Conservation (phyloP, 2,797 vertebrate species). For the Ambastaia sidthimunki region DNA sequence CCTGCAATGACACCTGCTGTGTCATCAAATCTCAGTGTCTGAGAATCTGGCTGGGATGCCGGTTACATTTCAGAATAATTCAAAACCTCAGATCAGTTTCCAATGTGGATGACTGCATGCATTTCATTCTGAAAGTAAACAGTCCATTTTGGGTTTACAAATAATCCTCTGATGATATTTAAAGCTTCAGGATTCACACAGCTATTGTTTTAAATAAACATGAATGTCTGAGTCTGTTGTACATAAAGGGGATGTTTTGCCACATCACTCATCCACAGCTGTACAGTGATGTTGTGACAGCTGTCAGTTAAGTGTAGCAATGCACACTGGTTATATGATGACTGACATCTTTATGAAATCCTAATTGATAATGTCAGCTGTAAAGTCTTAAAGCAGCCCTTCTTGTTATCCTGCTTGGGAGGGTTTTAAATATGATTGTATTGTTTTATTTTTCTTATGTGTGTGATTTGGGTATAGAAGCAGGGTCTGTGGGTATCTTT, state of each 20-base stretch:
- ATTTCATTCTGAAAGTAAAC: background rate
- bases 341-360: background rate
- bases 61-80: background rate
- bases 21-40: background rate
- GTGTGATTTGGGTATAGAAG: slow-evolving; percentile 18
- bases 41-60: background rate
- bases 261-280: background rate
- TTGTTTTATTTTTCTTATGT: slow-evolving; percentile 27
- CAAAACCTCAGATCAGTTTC: background rate
- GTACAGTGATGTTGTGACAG: background rate
- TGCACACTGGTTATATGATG: background rate
- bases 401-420: slow-evolving; percentile 25
- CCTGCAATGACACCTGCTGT: slow-evolving; percentile 14
- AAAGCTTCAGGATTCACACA: background rate
- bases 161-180: background rate
- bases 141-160: background rate
- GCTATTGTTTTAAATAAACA: slow-evolving; percentile 14
- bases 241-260: slow-evolving; percentile 13
- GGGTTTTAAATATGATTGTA: slow-evolving; percentile 25
- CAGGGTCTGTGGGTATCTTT: slow-evolving; percentile 7
- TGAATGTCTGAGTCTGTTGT: slow-evolving; percentile 6
- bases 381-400: slow-evolving; percentile 30
- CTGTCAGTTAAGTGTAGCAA: slow-evolving; percentile 43
- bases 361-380: slow-evolving; percentile 20
- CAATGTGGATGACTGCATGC: background rate